Percentiles rank a stretch among this genome's conserved stretches.
Evolutionary conservation across 23 tunicate species (phyloP).

Genomic region (Halocynthia aurantium): DNA sequence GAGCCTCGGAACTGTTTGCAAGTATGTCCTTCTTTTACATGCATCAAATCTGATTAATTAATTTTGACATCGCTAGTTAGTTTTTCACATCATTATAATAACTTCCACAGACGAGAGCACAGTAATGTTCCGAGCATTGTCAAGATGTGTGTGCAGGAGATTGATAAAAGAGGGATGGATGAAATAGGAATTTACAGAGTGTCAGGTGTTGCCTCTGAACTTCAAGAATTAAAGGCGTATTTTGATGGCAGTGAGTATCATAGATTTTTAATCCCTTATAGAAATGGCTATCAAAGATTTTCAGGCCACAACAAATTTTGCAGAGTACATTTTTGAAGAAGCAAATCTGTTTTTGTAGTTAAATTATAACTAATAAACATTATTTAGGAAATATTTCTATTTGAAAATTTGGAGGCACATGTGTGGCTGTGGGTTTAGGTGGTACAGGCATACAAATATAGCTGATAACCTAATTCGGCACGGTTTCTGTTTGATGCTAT

Average conservation of each 20-base stretch:
- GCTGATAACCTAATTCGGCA: no score
- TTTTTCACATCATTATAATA: neutral
- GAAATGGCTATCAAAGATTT: neutral
- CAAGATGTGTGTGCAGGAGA: conserved; percentile 65
- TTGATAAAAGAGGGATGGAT: conserved; percentile 95
- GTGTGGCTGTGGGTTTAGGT: no score
- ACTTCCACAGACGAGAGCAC: conserved; percentile 62
- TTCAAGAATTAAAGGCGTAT: conserved; percentile 76
- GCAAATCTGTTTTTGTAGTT: neutral
- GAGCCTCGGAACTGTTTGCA: conserved; percentile 48
- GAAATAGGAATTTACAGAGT: conserved; percentile 97
- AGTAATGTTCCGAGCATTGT: conserved; percentile 69
- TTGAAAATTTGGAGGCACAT: no score
- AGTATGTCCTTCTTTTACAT: conserved; percentile 33
- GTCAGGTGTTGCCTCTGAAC: conserved; percentile 88
- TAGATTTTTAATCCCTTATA: conserved; percentile 3
- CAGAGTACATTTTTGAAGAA: neutral
- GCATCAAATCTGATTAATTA: neutral
- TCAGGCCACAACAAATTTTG: neutral
- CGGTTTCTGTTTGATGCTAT: neutral
- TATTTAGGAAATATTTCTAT: neutral
- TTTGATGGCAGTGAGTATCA: conserved; percentile 89
- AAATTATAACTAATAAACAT: neutral
- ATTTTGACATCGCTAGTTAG: neutral
- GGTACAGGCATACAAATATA: no score